Base-by-base conservation (phyloP, 35 echinoderm and acorn worm species). In the Lytechinus pictus region DNA sequence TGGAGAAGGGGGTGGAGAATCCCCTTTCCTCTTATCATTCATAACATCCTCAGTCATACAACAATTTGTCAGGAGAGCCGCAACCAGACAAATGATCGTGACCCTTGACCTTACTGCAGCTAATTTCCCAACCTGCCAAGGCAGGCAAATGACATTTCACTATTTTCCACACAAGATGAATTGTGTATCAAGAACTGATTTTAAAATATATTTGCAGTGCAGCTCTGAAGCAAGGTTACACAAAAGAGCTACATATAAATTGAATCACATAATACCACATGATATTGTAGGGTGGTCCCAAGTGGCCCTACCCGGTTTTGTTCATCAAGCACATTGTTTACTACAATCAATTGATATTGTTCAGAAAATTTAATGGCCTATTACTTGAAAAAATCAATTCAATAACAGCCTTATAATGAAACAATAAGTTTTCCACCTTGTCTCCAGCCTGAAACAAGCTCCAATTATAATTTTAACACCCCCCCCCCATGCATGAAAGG, bases 71-170 rank as follows among this genome's bases (percentile, higher is more conserved):
- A 89, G 14, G 16, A 71, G 51, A 52, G 87, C 9, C 28, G 52
- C 28, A 89, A 89, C 28, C 27, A 11, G 3, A 29, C 28, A 33
- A 89, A 52, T 9, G 87, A 29, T 89, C 7, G 51, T 44, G 87
- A 89, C 28, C 87, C 87, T 89, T 89, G 87, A 89, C 87, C 87
- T 88, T 16, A 52, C 52, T 24, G 52, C 87, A 19, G 27, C 87
- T 89, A 53, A 89, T 89, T 89, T 44, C 87, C 51, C 87, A 89
- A 44, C 14, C 87, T 89, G 52, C 86, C 86, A 27, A 6, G 44
- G 86, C 28, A 53, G 87, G 28, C 87, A 89, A 53, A 89, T 13
- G 4, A 89, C 28, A 1, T 89, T 53, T 52, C 28, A 21, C 19
- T 44, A 28, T 52, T 27, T 88, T 21, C 86, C 19, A 10, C 27